Evolutionary conservation across 2,888 invertebrate species (phyloP), one percentile per base, ranked within the genome.

Genomic region (Psococerastis gibbosa): DNA sequence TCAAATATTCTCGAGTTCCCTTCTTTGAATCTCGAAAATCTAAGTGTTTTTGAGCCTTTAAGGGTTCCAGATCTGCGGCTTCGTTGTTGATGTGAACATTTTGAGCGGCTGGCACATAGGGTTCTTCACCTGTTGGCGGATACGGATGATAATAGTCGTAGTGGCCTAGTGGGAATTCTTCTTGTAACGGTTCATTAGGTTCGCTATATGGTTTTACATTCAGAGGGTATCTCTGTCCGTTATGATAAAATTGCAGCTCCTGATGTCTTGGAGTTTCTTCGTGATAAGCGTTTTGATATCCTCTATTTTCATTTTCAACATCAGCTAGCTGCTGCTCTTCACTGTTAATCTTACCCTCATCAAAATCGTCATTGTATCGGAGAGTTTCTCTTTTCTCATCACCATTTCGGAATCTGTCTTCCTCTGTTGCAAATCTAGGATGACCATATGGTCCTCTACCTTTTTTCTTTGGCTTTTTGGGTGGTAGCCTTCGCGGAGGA

Each of bases 381-480:
- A 11, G 11, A 27, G 27, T 6, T n/a, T n/a, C n/a, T n/a, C n/a
- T n/a, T n/a, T n/a, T n/a, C n/a, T n/a, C n/a, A n/a, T n/a, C n/a
- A n/a, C n/a, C 33, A 5, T 5, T 38, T 16, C 20, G n/a, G 5
- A 5, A 20, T 18, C 5, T 6, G 9, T 38, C 38, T 6, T 38
- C 38, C 5, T 33, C 9, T 9, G 15, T 17, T 15, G 17, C 20
- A 11, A 18, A 9, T 5, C 38, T 16, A 4, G 38, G 38, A 17
- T 38, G 38, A 18, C 38, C 38, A 11, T 38, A 38, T 5, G 38
- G 38, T 20, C 38, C 38, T 38, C 38, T 38, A 5, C 38, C 38
- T 38, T 22, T 5, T 20, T 38, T 38, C 38, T 17, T 17, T 6
- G 22, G 17, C 9, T 38, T 22, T 20, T 22, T 38, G 13, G 17